These are phyloP conservation scores for Pipistrellus nathusii DNA, from an alignment of 2,797 vertebrate genomes.

Conservation along the genomic window DNA sequence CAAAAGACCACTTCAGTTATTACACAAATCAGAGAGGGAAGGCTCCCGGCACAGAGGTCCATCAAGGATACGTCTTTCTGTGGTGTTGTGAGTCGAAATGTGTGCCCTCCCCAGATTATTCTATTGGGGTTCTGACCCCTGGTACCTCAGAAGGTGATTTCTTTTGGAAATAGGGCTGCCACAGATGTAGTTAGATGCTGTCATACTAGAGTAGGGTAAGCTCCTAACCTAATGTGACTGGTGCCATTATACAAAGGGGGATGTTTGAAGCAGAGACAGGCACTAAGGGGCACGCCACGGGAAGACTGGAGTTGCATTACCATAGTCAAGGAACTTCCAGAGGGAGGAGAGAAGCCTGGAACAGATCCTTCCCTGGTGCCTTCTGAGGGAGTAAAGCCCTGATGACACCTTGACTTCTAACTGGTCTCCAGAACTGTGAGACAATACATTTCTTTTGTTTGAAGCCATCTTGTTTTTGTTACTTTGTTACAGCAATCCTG, in stretches of 20 bases:
- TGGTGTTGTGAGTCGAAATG: constrained; percentile 25
- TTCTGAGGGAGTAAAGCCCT: not conserved
- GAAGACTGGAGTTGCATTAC: not conserved
- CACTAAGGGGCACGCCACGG: not conserved
- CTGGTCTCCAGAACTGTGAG: not conserved
- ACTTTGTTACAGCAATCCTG: not conserved
- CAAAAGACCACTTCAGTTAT: constrained; percentile 50
- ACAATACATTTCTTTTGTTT: not conserved
- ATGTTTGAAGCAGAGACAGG: not conserved
- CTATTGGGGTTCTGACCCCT: not conserved
- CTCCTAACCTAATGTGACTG: not conserved
- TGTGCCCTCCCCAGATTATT: not conserved
- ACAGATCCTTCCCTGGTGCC: not conserved
- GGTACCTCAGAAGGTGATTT: not conserved
- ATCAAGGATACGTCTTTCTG: constrained; percentile 4
- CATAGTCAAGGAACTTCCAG: not conserved
- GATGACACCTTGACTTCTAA: not conserved
- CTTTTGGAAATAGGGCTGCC: constrained; percentile 37
- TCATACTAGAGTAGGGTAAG: not conserved
- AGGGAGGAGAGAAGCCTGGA: not conserved
- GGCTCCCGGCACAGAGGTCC: not conserved
- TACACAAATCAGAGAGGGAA: constrained; percentile 44
- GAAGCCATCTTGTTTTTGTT: not conserved
- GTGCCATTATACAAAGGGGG: not conserved
- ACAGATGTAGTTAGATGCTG: not conserved